Evolutionary conservation across 2,888 invertebrate genomes (phyloP).

Genomic region (Chelonus formosanus): DNA sequence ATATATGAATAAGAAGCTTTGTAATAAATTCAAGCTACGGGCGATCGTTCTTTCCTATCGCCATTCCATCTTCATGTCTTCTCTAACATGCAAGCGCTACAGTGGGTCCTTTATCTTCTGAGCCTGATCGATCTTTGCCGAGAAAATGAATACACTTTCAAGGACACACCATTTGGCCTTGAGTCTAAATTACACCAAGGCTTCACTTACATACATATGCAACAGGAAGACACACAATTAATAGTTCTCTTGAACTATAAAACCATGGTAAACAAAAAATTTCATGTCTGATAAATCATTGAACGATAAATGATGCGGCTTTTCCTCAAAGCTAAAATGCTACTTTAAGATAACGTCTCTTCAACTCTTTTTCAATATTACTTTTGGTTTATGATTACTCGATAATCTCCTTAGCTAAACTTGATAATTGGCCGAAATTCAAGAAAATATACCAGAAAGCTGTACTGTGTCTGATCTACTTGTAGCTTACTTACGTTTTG

Average conservation of each 20-base stretch:
- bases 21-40: slow-evolving; percentile 44
- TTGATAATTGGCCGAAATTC: slow-evolving; percentile 56
- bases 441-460: slow-evolving; percentile 52
- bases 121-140: slow-evolving; percentile 30
- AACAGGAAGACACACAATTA: slow-evolving; percentile 21
- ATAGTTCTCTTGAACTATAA: slow-evolving; percentile 9
- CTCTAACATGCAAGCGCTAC: slow-evolving; percentile 42
- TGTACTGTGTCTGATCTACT: not conserved
- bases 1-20: slow-evolving; percentile 43
- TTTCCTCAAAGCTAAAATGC: slow-evolving; percentile 2
- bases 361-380: not conserved
- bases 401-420: not conserved
- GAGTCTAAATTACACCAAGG: slow-evolving; percentile 28
- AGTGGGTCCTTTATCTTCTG: slow-evolving; percentile 42
- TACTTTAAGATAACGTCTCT: not conserved
- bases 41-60: slow-evolving; percentile 37
- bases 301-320: not conserved
- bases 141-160: slow-evolving; percentile 29
- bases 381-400: not conserved
- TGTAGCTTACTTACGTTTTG: not conserved
- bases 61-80: slow-evolving; percentile 26
- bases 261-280: not conserved
- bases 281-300: slow-evolving; percentile 5
- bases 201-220: slow-evolving; percentile 21
- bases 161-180: slow-evolving; percentile 29